Base-by-base conservation (phyloP, 2,888 invertebrate genomes). In the Phalangium opilio region DNA sequence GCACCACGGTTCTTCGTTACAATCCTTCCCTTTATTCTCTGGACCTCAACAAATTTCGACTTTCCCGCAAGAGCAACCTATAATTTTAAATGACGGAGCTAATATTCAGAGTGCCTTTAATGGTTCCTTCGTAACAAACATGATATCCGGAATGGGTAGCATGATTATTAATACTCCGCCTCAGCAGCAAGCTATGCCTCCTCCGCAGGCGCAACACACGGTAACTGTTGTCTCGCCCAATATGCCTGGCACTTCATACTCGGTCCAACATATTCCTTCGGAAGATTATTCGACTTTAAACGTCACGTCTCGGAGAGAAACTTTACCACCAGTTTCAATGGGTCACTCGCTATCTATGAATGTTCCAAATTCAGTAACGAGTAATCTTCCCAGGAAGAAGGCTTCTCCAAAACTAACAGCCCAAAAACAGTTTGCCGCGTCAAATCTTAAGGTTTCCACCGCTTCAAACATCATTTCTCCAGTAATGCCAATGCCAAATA, bases 121-220 rank as follows among this genome's bases (percentile, higher is more conserved):
- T 45, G 53, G 53, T 50, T 53, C 53, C 45, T 49, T 53, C 43
- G 53, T 53, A 51, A 49, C 53, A 51, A 50, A 50, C 39, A 45
- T 53, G 51, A 50, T 51, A 27, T 27, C 27, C 27, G 27, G 27
- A 27, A 27, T 27, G 27, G 27, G 27, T 27, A 27, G 27, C 27
- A 8, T 27, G 27, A 27, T 27, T 27, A 27, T 27, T 27, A 27
- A 27, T 27, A 27, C 27, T 27, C 27, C 27, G 27, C 27, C 27
- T 4, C 27, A 27, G 8, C 27, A 27, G 27, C 27, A 27, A 27
- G 27, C 27, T 27, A 27, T 27, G 27, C 5, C 27, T 27, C 27
- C 27, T 27, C 27, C 4, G 27, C 27, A 27, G 5, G 5, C 4
- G 8, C 27, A 27, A 8, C 27, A 27, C 27, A 27, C 27, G 27